These are phyloP conservation scores for Argentina silus DNA, from an alignment of 2,797 vertebrate species.

Conservation along the genomic window DNA sequence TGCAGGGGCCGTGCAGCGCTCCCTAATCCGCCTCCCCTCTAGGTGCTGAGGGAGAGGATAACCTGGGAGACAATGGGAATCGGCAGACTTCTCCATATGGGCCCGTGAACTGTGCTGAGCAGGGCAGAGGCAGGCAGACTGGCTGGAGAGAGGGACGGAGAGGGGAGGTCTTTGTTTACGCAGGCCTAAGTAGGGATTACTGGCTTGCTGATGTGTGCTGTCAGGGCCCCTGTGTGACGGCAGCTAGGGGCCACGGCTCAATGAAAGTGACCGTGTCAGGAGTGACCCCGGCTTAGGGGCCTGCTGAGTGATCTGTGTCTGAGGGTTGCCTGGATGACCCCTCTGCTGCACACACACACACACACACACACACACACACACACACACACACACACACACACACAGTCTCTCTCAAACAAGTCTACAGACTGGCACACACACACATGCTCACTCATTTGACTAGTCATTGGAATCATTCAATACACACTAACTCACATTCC, in stretches of 20 bases:
- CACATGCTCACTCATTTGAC: slow-evolving; percentile 78
- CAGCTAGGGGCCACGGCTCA: background rate
- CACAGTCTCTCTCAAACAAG: background rate
- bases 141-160: slow-evolving; percentile 66
- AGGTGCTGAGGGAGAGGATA: slow-evolving; percentile 7
- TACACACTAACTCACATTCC: slow-evolving; percentile 26
- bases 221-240: slow-evolving; percentile 13
- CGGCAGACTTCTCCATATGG: background rate
- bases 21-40: background rate
- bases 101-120: background rate
- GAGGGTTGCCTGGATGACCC: background rate
- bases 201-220: slow-evolving; percentile 7
- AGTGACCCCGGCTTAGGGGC: slow-evolving; percentile 33
- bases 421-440: background rate
- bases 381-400: background rate
- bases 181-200: slow-evolving; percentile 34
- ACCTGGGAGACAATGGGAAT: slow-evolving; percentile 7
- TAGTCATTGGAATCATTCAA: slow-evolving; percentile 73
- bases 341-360: background rate
- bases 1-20: slow-evolving; percentile 11
- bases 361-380: background rate
- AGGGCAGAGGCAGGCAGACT: slow-evolving; percentile 58
- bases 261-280: slow-evolving; percentile 40
- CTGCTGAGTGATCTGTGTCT: background rate
- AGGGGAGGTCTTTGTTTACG: slow-evolving; percentile 22